Conservation (phyloP, 2,797 vertebrate species). For the Bucorvus abyssinicus region DNA sequence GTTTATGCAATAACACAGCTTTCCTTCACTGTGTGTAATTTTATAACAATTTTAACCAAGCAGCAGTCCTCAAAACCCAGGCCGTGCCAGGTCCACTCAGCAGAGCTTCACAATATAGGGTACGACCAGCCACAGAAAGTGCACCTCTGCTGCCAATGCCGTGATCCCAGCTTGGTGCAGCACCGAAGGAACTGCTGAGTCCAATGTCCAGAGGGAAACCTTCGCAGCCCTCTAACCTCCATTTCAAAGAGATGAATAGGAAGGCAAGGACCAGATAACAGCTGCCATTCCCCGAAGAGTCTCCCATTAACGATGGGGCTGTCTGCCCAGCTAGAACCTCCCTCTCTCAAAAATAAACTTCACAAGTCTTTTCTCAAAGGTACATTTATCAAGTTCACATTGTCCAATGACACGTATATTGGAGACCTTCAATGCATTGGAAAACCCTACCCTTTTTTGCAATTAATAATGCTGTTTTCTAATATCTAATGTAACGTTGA, state of each 20-base stretch:
- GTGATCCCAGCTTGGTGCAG: rapidly evolving
- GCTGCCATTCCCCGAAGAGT: not conserved
- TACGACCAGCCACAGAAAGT: not conserved
- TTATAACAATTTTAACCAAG: not conserved
- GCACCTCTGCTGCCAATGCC: rapidly evolving
- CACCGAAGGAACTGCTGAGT: rapidly evolving
- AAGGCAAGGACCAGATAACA: not conserved
- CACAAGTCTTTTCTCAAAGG: not conserved
- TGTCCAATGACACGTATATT: not conserved
- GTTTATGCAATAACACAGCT: not conserved
- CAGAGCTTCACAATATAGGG: not conserved
- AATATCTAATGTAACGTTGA: not conserved
- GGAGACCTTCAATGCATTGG: not conserved
- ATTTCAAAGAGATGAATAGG: not conserved
- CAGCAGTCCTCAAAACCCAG: not conserved
- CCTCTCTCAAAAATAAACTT: not conserved
- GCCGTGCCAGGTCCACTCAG: not conserved
- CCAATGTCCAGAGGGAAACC: not conserved
- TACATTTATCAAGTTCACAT: not conserved
- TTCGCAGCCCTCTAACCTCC: not conserved
- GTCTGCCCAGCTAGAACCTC: not conserved
- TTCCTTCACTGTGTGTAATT: not conserved
- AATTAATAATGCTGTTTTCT: not conserved
- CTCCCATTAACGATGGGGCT: not conserved
- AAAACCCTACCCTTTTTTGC: not conserved